A percentile compares a stretch with the other conserved stretches of the same genome.
These are phyloP conservation scores for Stegana nigrithorax DNA, from an alignment of 2,888 invertebrate genomes.

Conservation along the genomic window DNA sequence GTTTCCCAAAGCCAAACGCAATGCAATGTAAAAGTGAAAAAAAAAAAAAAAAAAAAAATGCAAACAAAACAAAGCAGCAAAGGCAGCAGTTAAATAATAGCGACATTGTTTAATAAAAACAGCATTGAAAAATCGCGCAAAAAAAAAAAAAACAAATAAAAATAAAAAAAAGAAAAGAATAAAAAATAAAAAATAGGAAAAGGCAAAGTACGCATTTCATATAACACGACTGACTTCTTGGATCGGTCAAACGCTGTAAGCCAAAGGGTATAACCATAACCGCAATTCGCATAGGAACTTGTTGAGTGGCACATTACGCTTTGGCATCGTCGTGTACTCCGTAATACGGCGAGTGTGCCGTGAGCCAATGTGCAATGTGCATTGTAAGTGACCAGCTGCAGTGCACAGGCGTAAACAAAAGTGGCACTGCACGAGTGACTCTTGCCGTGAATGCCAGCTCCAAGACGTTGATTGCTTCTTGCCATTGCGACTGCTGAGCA, in stretches of 20 bases:
- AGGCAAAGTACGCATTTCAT: slow-evolving; percentile 10
- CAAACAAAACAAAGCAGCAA: background rate
- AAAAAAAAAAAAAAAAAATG: no score
- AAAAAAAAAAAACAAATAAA: background rate
- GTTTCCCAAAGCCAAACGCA: background rate
- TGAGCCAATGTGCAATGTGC: no score
- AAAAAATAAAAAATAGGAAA: background rate
- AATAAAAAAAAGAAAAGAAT: background rate
- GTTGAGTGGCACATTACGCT: no score
- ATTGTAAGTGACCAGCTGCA: background rate
- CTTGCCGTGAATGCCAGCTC: background rate
- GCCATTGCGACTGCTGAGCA: no score
- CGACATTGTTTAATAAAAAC: slow-evolving; percentile 9
- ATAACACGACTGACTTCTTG: slow-evolving; percentile 26
- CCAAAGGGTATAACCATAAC: slow-evolving; percentile 57
- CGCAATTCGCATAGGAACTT: no score
- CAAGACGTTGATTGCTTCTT: background rate
- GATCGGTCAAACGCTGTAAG: slow-evolving; percentile 49
- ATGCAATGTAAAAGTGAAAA: background rate
- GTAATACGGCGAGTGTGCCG: background rate
- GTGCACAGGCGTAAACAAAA: slow-evolving; percentile 1
- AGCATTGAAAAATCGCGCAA: background rate
- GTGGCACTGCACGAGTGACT: background rate
- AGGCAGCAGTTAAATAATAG: slow-evolving; percentile 14
- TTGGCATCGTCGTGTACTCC: no score